phyloP scores from a whole-genome alignment of 1,140 invertebrate species.

The Cydia splendana region DNA sequence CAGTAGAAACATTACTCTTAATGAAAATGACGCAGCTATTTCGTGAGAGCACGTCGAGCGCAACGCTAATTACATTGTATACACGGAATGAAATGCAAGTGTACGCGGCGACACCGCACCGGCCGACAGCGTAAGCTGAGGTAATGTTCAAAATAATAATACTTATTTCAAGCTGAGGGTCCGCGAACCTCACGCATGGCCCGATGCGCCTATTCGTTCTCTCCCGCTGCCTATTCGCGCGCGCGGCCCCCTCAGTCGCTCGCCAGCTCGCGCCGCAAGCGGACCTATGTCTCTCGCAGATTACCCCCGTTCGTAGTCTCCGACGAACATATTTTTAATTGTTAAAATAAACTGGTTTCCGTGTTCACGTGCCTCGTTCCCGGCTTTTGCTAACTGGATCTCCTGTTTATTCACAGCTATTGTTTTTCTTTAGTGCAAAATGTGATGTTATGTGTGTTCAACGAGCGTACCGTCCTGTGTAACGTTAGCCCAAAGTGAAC shows the following conservation, averaged over 20 bases:
- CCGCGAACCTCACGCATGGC: slow-evolving; percentile 50
- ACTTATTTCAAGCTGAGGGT: slow-evolving; percentile 44
- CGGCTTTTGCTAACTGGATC: slow-evolving; percentile 57
- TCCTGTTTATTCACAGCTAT: slow-evolving; percentile 50
- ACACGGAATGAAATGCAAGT: slow-evolving; percentile 25
- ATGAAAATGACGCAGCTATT: slow-evolving; percentile 30
- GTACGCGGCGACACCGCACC: slow-evolving; percentile 13
- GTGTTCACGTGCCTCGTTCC: slow-evolving; percentile 52
- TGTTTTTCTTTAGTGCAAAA: slow-evolving; percentile 69
- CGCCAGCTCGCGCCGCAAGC: slow-evolving; percentile 51
- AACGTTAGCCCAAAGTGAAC: slow-evolving; percentile 69
- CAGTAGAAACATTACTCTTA: slow-evolving; percentile 6
- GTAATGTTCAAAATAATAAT: slow-evolving; percentile 42
- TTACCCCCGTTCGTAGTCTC: slow-evolving; percentile 54
- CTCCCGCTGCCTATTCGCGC: slow-evolving; percentile 36
- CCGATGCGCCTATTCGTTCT: slow-evolving; percentile 55
- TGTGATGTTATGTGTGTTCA: slow-evolving; percentile 73
- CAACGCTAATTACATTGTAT: slow-evolving; percentile 27
- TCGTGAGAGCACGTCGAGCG: slow-evolving; percentile 11
- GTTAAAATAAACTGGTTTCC: slow-evolving; percentile 53
- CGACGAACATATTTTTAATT: slow-evolving; percentile 56
- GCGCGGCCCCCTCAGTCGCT: slow-evolving; percentile 60
- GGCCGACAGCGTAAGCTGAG: slow-evolving; percentile 25
- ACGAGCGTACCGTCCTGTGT: slow-evolving; percentile 65
- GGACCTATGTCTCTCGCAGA: slow-evolving; percentile 43